phyloP scores from a whole-genome alignment of 2,797 vertebrate genomes.

The Erpetoichthys calabaricus region DNA sequence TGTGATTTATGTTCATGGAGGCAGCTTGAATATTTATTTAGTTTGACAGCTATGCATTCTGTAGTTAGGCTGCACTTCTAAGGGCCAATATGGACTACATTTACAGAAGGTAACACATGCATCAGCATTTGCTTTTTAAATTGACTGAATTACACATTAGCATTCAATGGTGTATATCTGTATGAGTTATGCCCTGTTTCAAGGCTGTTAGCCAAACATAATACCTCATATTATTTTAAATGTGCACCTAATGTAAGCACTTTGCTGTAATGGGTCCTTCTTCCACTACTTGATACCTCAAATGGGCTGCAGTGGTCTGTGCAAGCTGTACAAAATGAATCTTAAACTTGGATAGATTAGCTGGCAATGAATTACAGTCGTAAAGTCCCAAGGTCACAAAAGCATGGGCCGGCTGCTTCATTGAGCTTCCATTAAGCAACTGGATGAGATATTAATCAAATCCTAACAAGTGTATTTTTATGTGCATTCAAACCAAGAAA shows the following conservation, averaged over 20 bases:
- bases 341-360: constrained; percentile 32
- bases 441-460: not conserved
- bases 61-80: not conserved
- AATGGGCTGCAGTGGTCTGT: constrained; percentile 35
- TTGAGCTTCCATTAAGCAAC: constrained; percentile 23
- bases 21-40: not conserved
- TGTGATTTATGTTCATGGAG: too few species aligned
- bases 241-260: constrained; percentile 5
- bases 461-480: too few species aligned
- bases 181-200: constrained; percentile 4
- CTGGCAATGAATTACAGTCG: constrained; percentile 35
- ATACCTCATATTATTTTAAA: constrained; percentile 13
- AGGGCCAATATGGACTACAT: too few species aligned
- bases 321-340: constrained; percentile 36
- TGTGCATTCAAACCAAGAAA: too few species aligned
- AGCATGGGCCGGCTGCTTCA: not conserved
- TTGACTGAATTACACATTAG: not conserved
- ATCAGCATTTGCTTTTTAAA: not conserved
- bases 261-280: constrained; percentile 13
- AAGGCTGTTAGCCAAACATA: constrained; percentile 7
- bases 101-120: not conserved
- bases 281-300: constrained; percentile 21
- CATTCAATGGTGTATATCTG: constrained; percentile 4
- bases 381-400: constrained; percentile 37
- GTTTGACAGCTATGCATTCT: not conserved